Percentiles rank a stretch among this genome's conserved stretches.
phyloP scores from a whole-genome alignment of 2,797 vertebrate species.

The Clamator glandarius region DNA sequence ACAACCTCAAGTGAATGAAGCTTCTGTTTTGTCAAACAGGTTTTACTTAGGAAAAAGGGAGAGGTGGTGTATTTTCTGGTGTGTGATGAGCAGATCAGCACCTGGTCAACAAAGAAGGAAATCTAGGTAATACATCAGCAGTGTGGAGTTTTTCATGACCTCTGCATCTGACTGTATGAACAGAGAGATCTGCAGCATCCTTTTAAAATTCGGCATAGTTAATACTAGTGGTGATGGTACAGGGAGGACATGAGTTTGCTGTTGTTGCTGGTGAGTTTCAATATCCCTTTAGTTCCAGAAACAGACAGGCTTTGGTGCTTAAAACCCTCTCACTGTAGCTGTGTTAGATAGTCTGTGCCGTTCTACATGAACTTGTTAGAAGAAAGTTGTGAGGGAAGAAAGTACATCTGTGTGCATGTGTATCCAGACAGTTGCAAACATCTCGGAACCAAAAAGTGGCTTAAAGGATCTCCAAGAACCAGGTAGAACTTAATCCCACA shows the following conservation, averaged over 20 bases:
- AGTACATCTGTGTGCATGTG: not conserved
- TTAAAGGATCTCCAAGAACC: not conserved
- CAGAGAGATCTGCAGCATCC: not conserved
- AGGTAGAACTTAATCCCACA: rapidly evolving
- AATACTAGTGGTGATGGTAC: not conserved
- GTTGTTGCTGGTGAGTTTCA: not conserved
- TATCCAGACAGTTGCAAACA: not conserved
- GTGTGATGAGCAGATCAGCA: not conserved
- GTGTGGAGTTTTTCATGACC: rapidly evolving
- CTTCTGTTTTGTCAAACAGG: not conserved
- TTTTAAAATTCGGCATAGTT: not conserved
- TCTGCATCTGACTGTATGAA: not conserved
- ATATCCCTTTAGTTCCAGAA: not conserved
- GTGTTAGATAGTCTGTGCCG: not conserved
- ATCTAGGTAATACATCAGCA: not conserved
- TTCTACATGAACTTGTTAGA: not conserved
- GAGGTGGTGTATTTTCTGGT: not conserved
- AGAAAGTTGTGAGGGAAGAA: not conserved
- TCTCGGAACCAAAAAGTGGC: not conserved
- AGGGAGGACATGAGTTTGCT: not conserved
- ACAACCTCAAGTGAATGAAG: rapidly evolving
- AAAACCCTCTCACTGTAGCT: not conserved
- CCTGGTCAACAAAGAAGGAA: not conserved
- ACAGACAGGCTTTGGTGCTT: not conserved
- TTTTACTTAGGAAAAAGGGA: not conserved